Evolutionary conservation across 1,140 invertebrate species (phyloP).

Genomic region (Chlorops oryzae): DNA sequence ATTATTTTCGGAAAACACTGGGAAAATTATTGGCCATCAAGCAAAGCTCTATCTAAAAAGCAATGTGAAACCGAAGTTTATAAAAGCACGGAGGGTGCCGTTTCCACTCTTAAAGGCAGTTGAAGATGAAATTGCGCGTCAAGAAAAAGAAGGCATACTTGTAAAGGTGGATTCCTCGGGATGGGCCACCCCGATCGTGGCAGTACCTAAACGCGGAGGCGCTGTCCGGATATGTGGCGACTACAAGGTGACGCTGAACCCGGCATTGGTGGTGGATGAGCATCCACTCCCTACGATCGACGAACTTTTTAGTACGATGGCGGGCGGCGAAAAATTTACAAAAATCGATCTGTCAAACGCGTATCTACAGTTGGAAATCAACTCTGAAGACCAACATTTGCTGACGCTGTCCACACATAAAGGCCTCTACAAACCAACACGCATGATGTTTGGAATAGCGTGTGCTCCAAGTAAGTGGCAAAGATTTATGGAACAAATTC

Average conservation of each 20-base stretch:
- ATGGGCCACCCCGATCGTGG: conserved; percentile 49
- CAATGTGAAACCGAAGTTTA: neutral
- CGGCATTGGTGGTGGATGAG: conserved; percentile 22
- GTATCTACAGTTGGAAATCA: conserved; percentile 23
- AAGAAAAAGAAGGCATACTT: conserved; percentile 30
- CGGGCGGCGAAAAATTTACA: conserved; percentile 9
- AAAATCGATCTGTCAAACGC: conserved; percentile 25
- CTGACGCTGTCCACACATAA: conserved; percentile 23
- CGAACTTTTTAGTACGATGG: neutral
- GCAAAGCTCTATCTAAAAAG: neutral
- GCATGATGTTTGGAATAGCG: conserved; percentile 24
- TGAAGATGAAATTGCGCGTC: conserved; percentile 38
- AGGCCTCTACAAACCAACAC: conserved; percentile 17
- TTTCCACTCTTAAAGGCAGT: conserved; percentile 42
- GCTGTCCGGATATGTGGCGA: conserved; percentile 47
- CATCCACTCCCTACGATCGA: neutral
- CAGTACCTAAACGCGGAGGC: conserved; percentile 48
- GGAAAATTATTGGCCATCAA: neutral
- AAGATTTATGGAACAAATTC: conserved; percentile 24
- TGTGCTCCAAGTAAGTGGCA: conserved; percentile 32
- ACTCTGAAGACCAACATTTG: conserved; percentile 14
- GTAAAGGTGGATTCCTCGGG: conserved; percentile 20
- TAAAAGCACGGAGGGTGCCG: conserved; percentile 29
- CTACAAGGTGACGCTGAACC: conserved; percentile 44
- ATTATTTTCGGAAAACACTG: neutral